Evolutionary conservation across 92 coral and sea anemone species (phyloP), one percentile per base, ranked within the genome.

Genomic region (Ricordea florida): DNA sequence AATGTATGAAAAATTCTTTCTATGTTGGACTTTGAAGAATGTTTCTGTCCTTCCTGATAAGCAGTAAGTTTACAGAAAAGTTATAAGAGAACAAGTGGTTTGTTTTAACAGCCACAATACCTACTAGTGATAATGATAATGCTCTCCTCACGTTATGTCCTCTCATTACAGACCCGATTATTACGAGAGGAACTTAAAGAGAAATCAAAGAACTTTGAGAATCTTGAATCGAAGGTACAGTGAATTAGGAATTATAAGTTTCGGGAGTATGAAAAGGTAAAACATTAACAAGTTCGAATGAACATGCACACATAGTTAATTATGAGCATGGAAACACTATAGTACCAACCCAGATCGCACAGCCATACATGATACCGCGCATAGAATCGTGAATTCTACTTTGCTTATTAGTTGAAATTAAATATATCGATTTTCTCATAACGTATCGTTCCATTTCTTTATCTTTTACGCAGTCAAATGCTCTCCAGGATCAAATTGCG

Each of bases 401-500:
- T n/a, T n/a, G n/a, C n/a, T n/a, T n/a, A n/a, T n/a, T n/a, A n/a
- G n/a, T n/a, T n/a, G n/a, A n/a, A n/a, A n/a, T n/a, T n/a, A 29
- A 40, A 27, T 10, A 48, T 13, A 11, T 61, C 28, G 22, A 29
- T 29, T 13, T 44, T 63, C 25, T 57, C 14, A 7, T 1, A 16
- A 20, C 28, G 47, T 4, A 3, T 17, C 16, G 15, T 36, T 26
- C 27, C 36, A 35, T 13, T 37, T 18, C 1, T 20, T 55, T 3
- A 32, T 1, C 42, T 38, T 36, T 4, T 10, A 25, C 25, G 23
- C 29, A 96, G 99, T 63, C 74, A 36, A 93, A 92, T 69, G 81
- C 66, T 40, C 62, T 92, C 31, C 99, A 96, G 69, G 84, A 90
- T 38, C 99, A 96, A 62, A 57, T 96, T 16, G 65, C 86, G 31